A percentile compares a stretch with the other conserved stretches of the same genome.
phyloP scores from a whole-genome alignment of 2,797 vertebrate genomes.

The Choloepus didactylus region DNA sequence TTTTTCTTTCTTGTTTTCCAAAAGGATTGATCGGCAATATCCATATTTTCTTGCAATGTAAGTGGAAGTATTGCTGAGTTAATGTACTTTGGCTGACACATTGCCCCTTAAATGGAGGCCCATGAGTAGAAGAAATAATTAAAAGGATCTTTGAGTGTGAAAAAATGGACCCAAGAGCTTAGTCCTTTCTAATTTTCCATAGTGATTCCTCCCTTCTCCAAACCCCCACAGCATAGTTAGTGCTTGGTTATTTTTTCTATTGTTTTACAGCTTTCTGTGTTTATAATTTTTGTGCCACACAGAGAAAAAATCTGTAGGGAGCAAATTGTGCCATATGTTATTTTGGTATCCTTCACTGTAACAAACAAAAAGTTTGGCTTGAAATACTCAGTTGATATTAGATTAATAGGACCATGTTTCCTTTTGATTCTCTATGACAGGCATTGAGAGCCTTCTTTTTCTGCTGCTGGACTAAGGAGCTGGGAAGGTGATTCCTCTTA shows the following conservation, averaged over 20 bases:
- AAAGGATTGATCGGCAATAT: not conserved
- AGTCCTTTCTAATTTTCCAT: constrained; percentile 12
- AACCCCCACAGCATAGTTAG: constrained; percentile 7
- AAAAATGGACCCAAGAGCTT: constrained; percentile 36
- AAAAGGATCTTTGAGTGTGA: constrained; percentile 10
- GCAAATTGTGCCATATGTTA: constrained; percentile 19
- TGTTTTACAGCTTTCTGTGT: not conserved
- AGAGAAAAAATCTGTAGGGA: not conserved
- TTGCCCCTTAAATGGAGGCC: not conserved
- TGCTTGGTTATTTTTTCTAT: constrained; percentile 15
- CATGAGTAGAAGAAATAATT: not conserved
- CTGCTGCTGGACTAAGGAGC: not conserved
- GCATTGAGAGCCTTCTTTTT: constrained; percentile 5
- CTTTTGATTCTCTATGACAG: constrained; percentile 24
- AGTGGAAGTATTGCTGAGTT: constrained; percentile 33
- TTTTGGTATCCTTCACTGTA: constrained; percentile 5
- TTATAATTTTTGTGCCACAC: constrained; percentile 7
- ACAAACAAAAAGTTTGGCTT: not conserved
- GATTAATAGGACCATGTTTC: constrained; percentile 6
- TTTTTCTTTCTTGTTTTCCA: not conserved
- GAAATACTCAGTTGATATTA: not conserved
- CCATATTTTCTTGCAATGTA: not conserved
- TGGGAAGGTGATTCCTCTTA: not conserved
- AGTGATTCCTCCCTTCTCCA: not conserved
- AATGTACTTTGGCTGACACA: constrained; percentile 7